phyloP scores from a whole-genome alignment of 2,797 vertebrate genomes.

The Clangula hyemalis region DNA sequence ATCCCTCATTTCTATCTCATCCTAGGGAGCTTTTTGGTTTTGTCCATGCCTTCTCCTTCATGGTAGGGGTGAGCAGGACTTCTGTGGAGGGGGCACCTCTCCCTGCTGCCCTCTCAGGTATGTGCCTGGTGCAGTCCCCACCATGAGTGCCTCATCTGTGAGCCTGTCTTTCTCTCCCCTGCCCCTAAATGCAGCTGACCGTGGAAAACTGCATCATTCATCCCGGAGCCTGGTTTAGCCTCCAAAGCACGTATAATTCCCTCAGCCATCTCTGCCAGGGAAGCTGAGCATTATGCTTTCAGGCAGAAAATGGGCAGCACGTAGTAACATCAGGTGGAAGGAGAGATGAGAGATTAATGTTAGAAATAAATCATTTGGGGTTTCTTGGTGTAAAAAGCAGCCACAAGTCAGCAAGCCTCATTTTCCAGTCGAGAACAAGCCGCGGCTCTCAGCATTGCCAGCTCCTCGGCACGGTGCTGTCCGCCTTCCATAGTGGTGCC shows the following conservation, averaged over 20 bases:
- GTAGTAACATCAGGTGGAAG: not conserved
- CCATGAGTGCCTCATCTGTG: not conserved
- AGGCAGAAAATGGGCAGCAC: not conserved
- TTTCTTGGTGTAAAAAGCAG: not conserved
- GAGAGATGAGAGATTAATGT: not conserved
- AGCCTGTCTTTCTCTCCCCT: not conserved
- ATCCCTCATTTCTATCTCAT: not conserved
- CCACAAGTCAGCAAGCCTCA: not conserved
- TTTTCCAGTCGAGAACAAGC: not conserved
- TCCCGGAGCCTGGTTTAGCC: not conserved
- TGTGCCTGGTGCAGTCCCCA: rapidly evolving
- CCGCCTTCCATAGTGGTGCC: not conserved
- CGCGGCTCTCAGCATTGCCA: rapidly evolving
- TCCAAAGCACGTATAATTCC: not conserved
- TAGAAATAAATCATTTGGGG: not conserved
- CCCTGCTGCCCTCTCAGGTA: rapidly evolving
- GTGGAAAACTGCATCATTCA: not conserved
- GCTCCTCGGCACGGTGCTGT: rapidly evolving
- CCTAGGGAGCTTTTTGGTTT: not conserved
- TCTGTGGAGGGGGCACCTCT: not conserved
- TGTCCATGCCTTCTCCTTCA: not conserved
- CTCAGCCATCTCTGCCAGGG: not conserved
- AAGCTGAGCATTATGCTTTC: not conserved
- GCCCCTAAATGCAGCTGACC: not conserved
- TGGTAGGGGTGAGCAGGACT: not conserved